phyloP scores from a whole-genome alignment of 2,888 invertebrate species.

The Campoletis raptor region DNA sequence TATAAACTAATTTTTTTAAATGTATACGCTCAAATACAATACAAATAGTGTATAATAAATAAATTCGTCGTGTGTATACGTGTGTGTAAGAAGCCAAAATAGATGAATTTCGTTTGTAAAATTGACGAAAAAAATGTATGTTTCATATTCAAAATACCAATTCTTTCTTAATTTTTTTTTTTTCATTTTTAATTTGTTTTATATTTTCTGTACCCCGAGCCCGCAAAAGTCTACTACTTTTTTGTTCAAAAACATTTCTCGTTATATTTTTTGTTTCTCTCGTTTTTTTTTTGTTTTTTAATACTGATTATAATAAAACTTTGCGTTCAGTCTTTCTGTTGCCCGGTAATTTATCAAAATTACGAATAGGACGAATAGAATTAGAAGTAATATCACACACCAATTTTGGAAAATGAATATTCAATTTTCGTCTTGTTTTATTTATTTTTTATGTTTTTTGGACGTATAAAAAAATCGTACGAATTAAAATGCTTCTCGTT shows the following conservation, averaged over 20 bases:
- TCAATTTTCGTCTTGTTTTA: constrained; percentile 12
- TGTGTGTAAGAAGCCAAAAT: constrained; percentile 68
- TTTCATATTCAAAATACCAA: constrained; percentile 79
- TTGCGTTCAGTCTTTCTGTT: constrained; percentile 79
- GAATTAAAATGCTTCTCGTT: constrained; percentile 62
- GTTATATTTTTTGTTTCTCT: constrained; percentile 51
- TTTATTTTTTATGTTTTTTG: constrained; percentile 5
- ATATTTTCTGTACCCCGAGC: constrained; percentile 39
- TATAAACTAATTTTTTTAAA: constrained; percentile 55
- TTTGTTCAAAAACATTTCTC: constrained; percentile 11
- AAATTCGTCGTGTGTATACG: constrained; percentile 53
- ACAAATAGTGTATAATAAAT: constrained; percentile 62
- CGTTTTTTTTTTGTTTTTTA: constrained; percentile 67
- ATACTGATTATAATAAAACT: constrained; percentile 81
- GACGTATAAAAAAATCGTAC: constrained; percentile 38
- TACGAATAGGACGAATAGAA: constrained; percentile 58
- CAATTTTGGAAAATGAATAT: constrained; percentile 39
- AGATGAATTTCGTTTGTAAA: constrained; percentile 67
- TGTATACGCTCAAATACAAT: constrained; percentile 64
- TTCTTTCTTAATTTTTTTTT: constrained; percentile 59
- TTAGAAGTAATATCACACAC: constrained; percentile 44
- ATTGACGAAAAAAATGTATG: constrained; percentile 73
- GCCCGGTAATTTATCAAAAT: constrained; percentile 71
- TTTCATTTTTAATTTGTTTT: constrained; percentile 49
- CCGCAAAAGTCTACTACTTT: neutral